Percentiles rank a stretch among this genome's conserved stretches.
phyloP scores from a whole-genome alignment of 2,113 vertebrate species.

The Apodemus speciosus region DNA sequence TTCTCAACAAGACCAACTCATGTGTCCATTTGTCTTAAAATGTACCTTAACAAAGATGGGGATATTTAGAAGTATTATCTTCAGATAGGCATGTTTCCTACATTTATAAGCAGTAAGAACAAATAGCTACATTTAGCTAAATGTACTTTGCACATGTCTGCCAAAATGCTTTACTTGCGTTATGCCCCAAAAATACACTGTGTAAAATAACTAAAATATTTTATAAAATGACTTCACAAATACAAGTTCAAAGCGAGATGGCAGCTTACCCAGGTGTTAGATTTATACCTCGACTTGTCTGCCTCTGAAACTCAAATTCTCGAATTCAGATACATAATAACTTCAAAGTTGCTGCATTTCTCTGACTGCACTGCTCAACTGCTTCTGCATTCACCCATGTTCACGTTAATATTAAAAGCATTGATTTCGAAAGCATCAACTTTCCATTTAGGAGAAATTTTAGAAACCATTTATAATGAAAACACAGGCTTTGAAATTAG shows the following conservation, averaged over 20 bases:
- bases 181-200: not conserved
- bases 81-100: not conserved
- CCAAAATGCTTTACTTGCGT: not conserved
- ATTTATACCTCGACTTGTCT: not conserved
- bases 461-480: constrained; percentile 42
- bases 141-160: not conserved
- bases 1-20: not conserved
- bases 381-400: not conserved
- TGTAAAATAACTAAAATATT: not conserved
- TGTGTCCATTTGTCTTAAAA: not conserved
- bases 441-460: constrained; percentile 25
- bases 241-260: constrained; percentile 24
- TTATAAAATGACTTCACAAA: not conserved
- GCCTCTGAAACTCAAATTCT: not conserved
- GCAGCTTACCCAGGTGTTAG: not conserved
- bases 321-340: constrained; percentile 9
- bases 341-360: constrained; percentile 21
- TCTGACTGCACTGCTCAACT: not conserved
- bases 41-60: not conserved
- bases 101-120: constrained; percentile 21
- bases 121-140: not conserved
- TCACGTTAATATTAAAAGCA: constrained; percentile 19
- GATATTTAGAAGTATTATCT: constrained; percentile 28
- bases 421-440: not conserved
- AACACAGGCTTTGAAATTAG: not conserved